Evolutionary conservation across 2,797 vertebrate genomes (phyloP).

Genomic region (Darevskia nairensis): DNA sequence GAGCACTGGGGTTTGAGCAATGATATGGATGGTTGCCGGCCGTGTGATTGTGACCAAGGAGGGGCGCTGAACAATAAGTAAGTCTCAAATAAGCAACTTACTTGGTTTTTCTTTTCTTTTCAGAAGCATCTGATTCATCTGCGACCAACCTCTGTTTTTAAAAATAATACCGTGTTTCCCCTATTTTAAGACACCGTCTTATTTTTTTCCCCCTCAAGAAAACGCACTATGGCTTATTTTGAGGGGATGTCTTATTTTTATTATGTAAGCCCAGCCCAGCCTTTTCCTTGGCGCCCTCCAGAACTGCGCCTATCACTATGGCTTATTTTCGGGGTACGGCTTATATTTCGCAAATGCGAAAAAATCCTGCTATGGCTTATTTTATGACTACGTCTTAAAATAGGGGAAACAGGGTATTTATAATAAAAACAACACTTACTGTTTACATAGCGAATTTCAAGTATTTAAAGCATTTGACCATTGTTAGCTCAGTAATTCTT

Average conservation of each 20-base stretch:
- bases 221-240: no score
- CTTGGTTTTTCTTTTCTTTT: not conserved
- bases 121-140: accelerated
- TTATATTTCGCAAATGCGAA: no score
- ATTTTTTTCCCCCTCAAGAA: no score
- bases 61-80: conserved; percentile 92
- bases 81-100: conserved; percentile 62
- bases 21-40: conserved; percentile 93
- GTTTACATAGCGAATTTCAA: not conserved
- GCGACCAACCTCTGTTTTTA: not conserved
- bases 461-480: not conserved
- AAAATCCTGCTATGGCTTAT: no score
- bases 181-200: no score
- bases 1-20: conserved; percentile 98
- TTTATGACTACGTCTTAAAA: no score
- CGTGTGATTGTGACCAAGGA: conserved; percentile 93
- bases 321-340: no score
- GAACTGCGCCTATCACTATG: no score
- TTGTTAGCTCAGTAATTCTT: not conserved
- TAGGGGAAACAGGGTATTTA: not conserved
- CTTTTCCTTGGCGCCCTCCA: no score
- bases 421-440: not conserved
- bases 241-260: no score
- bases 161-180: not conserved
- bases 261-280: no score